A percentile compares a stretch with the other conserved stretches of the same genome.
Evolutionary conservation across 2,797 vertebrate genomes (phyloP).

Genomic region (Sebastes cheni): DNA sequence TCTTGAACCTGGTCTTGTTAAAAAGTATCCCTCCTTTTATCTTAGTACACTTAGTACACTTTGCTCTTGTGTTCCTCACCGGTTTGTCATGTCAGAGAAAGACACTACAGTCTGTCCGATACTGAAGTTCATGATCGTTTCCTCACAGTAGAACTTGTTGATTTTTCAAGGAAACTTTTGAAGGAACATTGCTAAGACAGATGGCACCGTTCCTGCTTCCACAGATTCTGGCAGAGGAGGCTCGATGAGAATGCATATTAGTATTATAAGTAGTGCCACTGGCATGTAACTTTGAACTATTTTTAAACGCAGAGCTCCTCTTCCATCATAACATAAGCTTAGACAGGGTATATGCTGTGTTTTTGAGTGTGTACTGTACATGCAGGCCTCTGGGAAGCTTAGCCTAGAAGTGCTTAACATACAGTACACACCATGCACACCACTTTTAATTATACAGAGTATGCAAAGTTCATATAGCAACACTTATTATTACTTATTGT

Average conservation of each 20-base stretch:
- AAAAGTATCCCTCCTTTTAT: slow-evolving; percentile 34
- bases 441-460: not conserved
- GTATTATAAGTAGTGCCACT: slow-evolving; percentile 57
- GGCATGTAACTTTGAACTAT: slow-evolving; percentile 66
- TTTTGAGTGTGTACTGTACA: slow-evolving; percentile 16
- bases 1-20: slow-evolving; percentile 32
- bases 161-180: slow-evolving; percentile 16
- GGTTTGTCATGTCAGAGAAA: not conserved
- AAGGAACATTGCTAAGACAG: not conserved
- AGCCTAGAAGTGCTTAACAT: slow-evolving; percentile 1
- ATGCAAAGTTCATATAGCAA: not conserved
- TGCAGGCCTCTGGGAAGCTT: slow-evolving; percentile 9
- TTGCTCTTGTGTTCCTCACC: not conserved
- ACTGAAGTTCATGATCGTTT: not conserved
- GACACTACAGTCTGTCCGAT: not conserved
- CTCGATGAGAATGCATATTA: slow-evolving; percentile 38
- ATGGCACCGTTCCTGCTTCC: not conserved
- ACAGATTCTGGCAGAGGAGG: slow-evolving; percentile 2
- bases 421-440: not conserved
- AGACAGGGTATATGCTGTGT: not conserved
- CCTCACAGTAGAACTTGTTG: not conserved
- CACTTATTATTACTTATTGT: not conserved
- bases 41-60: not conserved
- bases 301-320: slow-evolving; percentile 55
- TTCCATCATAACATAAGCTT: slow-evolving; percentile 8